Base-by-base conservation (phyloP, 2,797 vertebrate genomes). In the Rallus crepitans region DNA sequence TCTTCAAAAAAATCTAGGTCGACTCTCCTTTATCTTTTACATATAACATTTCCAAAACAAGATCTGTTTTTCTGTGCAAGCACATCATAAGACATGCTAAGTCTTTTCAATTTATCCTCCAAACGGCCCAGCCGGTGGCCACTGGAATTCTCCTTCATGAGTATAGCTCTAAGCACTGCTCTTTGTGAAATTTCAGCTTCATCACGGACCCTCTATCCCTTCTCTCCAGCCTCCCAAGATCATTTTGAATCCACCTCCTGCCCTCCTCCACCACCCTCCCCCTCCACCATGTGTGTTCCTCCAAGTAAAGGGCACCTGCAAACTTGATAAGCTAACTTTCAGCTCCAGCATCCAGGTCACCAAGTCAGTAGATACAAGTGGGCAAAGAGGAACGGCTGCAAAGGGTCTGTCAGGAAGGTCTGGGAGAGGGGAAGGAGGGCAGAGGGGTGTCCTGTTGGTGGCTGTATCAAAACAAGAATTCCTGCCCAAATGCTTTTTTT, bases 1-100 rank as follows among this genome's bases (percentile, higher is more conserved):
- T 80, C 69, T 86, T 94, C 7, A 78, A 73, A 93, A 88, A 78
- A 70, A 91, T 57, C 79, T 90, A 83, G 66, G 68, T 91, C 4
- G 0, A 65, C 25, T 30, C 42, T 79, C 53, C 45, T 64, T 89
- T 86, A 20, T 57, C 73, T 82, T 90, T 90, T 48, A 85, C 45
- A 68, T 11, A 82, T 4, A 89, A 48, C 0, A 0, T 83, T 90
- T 94, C 72, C 61, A 93, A 92, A 94, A 69, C 76, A 82, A 63
- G 42, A 90, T 42, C 63, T 86, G 37, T 71, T 94, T 69, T 77
- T 71, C 85, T 91, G 24, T 83, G 52, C 80, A 95, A 76, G 59
- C 42, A 71, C 50, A 61, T 83, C 11, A 15, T 65, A 91, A 78
- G 39, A 79, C 25, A 35, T 3, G 6, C 12, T 50, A 31, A n/a